Evolutionary conservation across 1,140 invertebrate species (phyloP).

Genomic region (Cotesia typhae): DNA sequence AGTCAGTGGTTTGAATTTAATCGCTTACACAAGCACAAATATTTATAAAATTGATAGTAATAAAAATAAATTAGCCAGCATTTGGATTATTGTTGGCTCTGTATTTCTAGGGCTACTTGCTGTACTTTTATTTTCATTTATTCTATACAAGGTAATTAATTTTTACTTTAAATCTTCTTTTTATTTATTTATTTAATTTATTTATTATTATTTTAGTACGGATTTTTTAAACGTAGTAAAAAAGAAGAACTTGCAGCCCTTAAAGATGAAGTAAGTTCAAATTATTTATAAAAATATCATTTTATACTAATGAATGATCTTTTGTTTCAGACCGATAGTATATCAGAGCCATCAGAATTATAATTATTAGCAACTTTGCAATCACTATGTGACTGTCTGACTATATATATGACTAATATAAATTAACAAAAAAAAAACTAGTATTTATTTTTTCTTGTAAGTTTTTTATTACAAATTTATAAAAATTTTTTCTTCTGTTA

Average conservation of each 20-base stretch:
- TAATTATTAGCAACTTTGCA: too few species aligned
- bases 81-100: conserved; percentile 56
- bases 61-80: conserved; percentile 39
- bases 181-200: conserved; percentile 11
- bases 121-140: conserved; percentile 47
- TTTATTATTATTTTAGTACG: conserved; percentile 36
- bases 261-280: conserved; percentile 23
- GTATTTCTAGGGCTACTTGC: conserved; percentile 54
- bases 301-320: too few species aligned
- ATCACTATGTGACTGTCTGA: too few species aligned
- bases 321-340: too few species aligned
- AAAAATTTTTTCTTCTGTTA: too few species aligned
- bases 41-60: conserved; percentile 48
- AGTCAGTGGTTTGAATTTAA: not conserved
- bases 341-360: too few species aligned
- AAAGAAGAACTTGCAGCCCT: conserved; percentile 43
- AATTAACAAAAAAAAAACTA: too few species aligned
- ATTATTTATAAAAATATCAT: too few species aligned
- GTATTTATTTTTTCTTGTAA: too few species aligned
- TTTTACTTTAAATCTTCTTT: conserved; percentile 7
- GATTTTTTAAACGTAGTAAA: conserved; percentile 53
- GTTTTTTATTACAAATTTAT: too few species aligned
- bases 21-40: conserved; percentile 44
- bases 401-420: too few species aligned
- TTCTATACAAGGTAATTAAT: conserved; percentile 49